Evolutionary conservation across 2,888 invertebrate genomes (phyloP), one percentile per base, ranked within the genome.

Genomic region (Lepidocyrtinus sp.): DNA sequence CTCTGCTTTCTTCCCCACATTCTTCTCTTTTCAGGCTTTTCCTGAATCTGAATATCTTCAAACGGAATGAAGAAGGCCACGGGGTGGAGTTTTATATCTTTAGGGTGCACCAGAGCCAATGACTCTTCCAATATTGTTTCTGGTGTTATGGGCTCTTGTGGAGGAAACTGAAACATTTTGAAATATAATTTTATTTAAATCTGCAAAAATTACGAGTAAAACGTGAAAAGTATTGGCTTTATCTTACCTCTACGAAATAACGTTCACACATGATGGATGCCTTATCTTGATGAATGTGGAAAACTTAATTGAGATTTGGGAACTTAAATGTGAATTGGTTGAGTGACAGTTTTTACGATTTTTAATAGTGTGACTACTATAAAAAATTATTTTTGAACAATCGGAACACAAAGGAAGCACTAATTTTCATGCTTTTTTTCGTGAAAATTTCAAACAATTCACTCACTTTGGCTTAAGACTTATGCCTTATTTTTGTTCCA

Each of bases 31-130:
- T 70, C 70, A 26, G 27, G 17, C 25, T 64, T 64, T 5, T 68
- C 50, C 26, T 25, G 46, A 22, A 36, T 27, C 26, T 25, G 46
- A 22, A 36, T 71, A 50, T 68, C 68, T 17, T 82, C 76, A 26
- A 82, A 76, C n/a, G 82, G 82, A n/a, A 73, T 25, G 1, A 80
- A 21, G 65, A 82, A 82, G 12, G 74, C 73, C 15, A 72, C 46
- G 7, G 26, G 19, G 27, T 82, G 79, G 9, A 82, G 25, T 15
- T 21, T 21, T 19, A 79, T 74, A 17, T 79, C 74, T 17, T 74
- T 73, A 0, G 79, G 74, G 36, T 70, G 25, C 2, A 79, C 79
- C 15, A 79, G 25, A 24, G 73, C 70, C 46, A 79, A 25, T 17
- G 79, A 79, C 50, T 79, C 79, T 9, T 79, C 70, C 24, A 79